Percentiles rank a stretch among this genome's conserved stretches.
Evolutionary conservation across 1,140 invertebrate genomes (phyloP).

Genomic region (Drosophila leontia): DNA sequence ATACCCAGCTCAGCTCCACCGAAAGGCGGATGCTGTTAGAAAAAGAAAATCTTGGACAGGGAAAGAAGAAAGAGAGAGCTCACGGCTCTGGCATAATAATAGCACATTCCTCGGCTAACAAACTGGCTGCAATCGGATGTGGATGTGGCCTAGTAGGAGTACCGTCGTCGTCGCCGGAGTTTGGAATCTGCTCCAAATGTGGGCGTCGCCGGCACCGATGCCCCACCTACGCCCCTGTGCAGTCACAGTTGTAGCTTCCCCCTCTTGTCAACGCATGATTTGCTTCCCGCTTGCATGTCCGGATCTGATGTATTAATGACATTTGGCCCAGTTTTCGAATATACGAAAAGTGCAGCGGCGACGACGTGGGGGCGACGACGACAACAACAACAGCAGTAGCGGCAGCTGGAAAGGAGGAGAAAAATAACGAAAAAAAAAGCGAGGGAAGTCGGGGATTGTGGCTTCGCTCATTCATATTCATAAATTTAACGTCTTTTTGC

Average conservation of each 20-base stretch:
- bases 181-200: constrained; percentile 56
- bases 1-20: constrained; percentile 2
- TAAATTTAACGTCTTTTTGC: constrained; percentile 77
- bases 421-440: constrained; percentile 23
- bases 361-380: constrained; percentile 45
- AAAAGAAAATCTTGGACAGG: constrained; percentile 5
- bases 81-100: constrained; percentile 66
- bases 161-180: constrained; percentile 20
- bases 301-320: constrained; percentile 79
- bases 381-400: not conserved
- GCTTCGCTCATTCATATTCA: constrained; percentile 76
- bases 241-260: constrained; percentile 15
- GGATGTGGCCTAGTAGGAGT: constrained; percentile 49
- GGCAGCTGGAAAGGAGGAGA: constrained; percentile 9
- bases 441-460: constrained; percentile 32
- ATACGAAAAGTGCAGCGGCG: constrained; percentile 14
- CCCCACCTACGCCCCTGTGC: constrained; percentile 12
- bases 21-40: constrained; percentile 30
- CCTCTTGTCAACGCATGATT: constrained; percentile 44
- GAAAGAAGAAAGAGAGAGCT: constrained; percentile 5
- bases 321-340: constrained; percentile 72
- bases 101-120: constrained; percentile 63
- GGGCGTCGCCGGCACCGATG: constrained; percentile 44
- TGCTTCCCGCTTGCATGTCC: constrained; percentile 53
- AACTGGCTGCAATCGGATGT: constrained; percentile 78